phyloP scores from a whole-genome alignment of 2,113 vertebrate genomes.

The Aldabrachelys gigantea region DNA sequence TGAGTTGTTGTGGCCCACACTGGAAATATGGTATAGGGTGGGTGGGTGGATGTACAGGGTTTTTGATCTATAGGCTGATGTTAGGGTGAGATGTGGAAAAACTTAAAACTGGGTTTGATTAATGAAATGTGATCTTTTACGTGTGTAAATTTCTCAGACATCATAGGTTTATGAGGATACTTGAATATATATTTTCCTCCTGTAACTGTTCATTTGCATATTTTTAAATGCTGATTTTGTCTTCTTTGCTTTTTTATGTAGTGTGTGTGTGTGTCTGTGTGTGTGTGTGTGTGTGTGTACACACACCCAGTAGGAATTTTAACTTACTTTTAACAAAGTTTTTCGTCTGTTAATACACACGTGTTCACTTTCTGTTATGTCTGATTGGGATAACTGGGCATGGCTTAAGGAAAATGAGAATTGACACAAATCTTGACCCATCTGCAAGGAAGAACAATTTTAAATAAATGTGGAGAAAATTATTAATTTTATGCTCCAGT shows the following conservation, averaged over 20 bases:
- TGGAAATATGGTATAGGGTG: not conserved
- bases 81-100: not conserved
- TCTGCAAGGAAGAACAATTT: slow-evolving; percentile 54
- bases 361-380: slow-evolving; percentile 15
- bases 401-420: slow-evolving; percentile 39
- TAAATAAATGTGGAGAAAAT: slow-evolving; percentile 47
- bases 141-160: not conserved
- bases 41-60: not conserved
- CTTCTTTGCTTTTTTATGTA: not conserved
- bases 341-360: not conserved
- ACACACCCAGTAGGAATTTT: not conserved
- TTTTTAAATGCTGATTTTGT: accelerated
- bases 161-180: not conserved
- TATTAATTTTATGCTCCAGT: slow-evolving; percentile 69
- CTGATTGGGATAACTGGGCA: slow-evolving; percentile 15
- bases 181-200: not conserved
- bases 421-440: slow-evolving; percentile 46
- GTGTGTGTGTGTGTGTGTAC: accelerated
- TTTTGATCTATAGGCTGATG: not conserved
- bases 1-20: not conserved
- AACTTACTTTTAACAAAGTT: not conserved
- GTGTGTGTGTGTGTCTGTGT: not conserved
- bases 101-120: not conserved
- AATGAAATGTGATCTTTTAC: not conserved
- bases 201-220: not conserved